Conservation (phyloP, 2,797 vertebrate genomes). For the Perdix hodgsoniae region DNA sequence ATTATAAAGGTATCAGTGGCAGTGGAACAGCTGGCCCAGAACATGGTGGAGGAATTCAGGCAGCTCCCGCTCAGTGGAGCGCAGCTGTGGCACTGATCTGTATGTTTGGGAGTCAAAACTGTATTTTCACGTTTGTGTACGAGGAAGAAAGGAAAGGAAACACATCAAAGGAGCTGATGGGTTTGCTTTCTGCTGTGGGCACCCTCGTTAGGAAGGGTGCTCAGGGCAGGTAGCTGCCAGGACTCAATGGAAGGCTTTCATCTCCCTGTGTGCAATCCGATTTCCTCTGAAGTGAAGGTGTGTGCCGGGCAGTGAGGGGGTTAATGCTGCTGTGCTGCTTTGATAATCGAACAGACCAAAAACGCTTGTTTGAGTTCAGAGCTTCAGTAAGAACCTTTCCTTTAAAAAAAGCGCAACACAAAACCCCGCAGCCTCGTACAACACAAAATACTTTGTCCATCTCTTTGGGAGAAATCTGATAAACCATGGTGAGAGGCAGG, state of each 20-base stretch:
- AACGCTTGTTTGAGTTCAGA: neutral
- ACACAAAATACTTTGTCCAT: constrained; percentile 33
- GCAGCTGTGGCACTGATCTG: neutral
- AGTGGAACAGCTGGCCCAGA: neutral
- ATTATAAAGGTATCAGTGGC: neutral
- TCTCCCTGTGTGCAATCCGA: neutral
- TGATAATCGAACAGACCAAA: neutral
- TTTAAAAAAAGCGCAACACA: constrained; percentile 22
- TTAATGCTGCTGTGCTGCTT: neutral
- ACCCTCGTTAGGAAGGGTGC: neutral
- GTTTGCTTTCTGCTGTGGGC: neutral
- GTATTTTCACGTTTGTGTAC: neutral
- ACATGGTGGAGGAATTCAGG: neutral
- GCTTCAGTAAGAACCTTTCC: constrained; percentile 25
- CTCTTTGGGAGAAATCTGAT: constrained; percentile 47
- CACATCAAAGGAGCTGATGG: neutral
- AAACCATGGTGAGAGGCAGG: neutral
- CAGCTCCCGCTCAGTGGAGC: neutral
- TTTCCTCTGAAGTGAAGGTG: neutral
- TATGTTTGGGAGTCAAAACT: rapidly evolving
- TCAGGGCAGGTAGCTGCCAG: neutral
- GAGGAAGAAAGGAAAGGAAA: neutral
- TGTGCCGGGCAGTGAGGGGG: neutral
- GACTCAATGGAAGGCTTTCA: neutral
- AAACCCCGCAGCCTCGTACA: neutral